These are phyloP conservation scores for Thyatira batis DNA, from an alignment of 2,888 invertebrate genomes.

Conservation along the genomic window DNA sequence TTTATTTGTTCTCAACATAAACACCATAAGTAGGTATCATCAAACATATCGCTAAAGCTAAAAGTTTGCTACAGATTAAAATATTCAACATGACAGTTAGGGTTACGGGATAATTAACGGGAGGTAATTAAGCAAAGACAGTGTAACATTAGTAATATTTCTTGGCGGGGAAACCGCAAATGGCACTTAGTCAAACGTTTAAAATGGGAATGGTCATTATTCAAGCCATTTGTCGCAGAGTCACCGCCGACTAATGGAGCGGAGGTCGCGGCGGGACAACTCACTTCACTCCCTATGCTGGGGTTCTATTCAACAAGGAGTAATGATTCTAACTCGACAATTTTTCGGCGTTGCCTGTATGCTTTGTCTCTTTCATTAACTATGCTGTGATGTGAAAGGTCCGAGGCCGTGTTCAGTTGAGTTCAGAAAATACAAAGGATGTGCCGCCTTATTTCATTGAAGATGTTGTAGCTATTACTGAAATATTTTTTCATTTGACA, in stretches of 20 bases:
- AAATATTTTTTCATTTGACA: background rate
- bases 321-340: no score
- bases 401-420: no score
- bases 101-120: background rate
- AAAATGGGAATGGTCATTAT: constrained; percentile 47
- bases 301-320: no score
- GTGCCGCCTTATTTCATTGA: background rate
- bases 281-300: constrained; percentile 37
- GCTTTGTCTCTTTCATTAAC: no score
- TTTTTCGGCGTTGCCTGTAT: no score
- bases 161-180: constrained; percentile 35
- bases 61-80: background rate
- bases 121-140: background rate
- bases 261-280: constrained; percentile 38
- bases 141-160: constrained; percentile 13
- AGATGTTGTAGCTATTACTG: background rate
- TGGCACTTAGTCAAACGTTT: constrained; percentile 45
- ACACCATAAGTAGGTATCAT: no score
- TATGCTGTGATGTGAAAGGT: no score
- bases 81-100: background rate
- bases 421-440: no score
- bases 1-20: no score
- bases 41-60: no score
- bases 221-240: constrained; percentile 55
- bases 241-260: constrained; percentile 39